Evolutionary conservation across 2,797 vertebrate species (phyloP).

Genomic region (Squalus acanthias): DNA sequence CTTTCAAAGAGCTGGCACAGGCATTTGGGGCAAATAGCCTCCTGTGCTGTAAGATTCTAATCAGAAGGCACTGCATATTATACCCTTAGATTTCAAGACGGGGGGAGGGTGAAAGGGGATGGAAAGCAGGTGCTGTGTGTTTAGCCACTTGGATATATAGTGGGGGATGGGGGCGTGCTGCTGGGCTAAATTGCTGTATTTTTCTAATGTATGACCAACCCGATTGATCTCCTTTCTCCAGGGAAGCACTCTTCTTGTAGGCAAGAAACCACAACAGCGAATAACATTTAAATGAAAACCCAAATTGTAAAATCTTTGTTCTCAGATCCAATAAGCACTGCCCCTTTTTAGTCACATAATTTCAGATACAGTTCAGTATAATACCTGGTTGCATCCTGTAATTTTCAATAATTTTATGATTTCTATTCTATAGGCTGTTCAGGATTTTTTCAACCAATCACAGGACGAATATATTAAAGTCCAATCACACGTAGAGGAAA

Average conservation of each 20-base stretch:
- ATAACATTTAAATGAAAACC: background rate
- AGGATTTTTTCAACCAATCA: slow-evolving; percentile 89
- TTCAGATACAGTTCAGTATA: background rate
- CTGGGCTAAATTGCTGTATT: background rate
- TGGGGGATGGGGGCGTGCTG: background rate
- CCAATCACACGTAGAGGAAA: slow-evolving; percentile 24
- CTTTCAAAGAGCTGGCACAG: background rate
- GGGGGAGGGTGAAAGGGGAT: background rate
- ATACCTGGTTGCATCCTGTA: background rate
- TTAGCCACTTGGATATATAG: background rate
- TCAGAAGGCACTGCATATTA: background rate
- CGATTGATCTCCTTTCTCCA: background rate
- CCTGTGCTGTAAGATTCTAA: background rate
- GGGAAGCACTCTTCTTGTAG: background rate
- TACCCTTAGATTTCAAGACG: background rate
- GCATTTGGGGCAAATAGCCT: background rate
- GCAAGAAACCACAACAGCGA: background rate
- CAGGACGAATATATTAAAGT: slow-evolving; percentile 66
- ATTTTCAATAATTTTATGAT: background rate
- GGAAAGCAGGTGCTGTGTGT: background rate
- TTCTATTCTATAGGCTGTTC: slow-evolving; percentile 65
- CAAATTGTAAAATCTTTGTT: background rate
- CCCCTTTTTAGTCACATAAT: too few relatives aligned
- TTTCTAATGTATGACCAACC: background rate
- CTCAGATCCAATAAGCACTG: background rate